Percentiles rank a stretch among this genome's conserved stretches.
Conservation (phyloP, 1,140 invertebrate species). For the Drosophila elegans region DNA sequence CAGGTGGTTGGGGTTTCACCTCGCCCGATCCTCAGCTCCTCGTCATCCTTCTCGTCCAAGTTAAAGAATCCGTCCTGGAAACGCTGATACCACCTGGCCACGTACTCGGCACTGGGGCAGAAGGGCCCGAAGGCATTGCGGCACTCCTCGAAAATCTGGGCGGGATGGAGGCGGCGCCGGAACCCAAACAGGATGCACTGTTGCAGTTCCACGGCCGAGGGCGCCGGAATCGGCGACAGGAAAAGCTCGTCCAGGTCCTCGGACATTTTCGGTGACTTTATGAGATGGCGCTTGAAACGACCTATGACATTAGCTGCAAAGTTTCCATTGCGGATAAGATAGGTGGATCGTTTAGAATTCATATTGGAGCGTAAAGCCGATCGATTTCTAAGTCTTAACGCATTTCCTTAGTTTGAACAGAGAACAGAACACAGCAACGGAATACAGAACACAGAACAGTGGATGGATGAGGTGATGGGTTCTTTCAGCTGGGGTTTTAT, state of each 20-base stretch:
- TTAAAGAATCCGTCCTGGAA: conserved; percentile 69
- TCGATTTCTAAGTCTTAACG: conserved; percentile 14
- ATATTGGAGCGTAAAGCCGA: conserved; percentile 24
- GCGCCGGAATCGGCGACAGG: conserved; percentile 71
- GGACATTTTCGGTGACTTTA: conserved; percentile 59
- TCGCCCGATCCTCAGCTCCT: conserved; percentile 29
- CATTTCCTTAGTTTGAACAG: conserved; percentile 14
- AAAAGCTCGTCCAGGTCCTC: conserved; percentile 76
- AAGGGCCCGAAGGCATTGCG: conserved; percentile 70
- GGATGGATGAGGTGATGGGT: conserved; percentile 19
- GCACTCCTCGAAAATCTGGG: conserved; percentile 69
- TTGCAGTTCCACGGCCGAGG: conserved; percentile 65
- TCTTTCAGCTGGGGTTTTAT: conserved; percentile 22
- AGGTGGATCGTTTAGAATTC: conserved; percentile 31
- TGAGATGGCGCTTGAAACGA: conserved; percentile 61
- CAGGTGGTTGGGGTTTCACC: conserved; percentile 70
- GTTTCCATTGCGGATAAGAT: conserved; percentile 35
- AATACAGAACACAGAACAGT: conserved; percentile 18
- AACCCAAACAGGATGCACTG: conserved; percentile 76
- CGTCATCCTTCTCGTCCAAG: conserved; percentile 58
- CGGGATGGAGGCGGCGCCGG: conserved; percentile 67
- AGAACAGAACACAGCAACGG: conserved; percentile 3
- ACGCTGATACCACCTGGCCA: conserved; percentile 69
- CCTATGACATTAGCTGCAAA: conserved; percentile 77
- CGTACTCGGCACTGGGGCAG: conserved; percentile 68